Conservation (phyloP, 1,140 invertebrate species). For the Paracyclopina nana region DNA sequence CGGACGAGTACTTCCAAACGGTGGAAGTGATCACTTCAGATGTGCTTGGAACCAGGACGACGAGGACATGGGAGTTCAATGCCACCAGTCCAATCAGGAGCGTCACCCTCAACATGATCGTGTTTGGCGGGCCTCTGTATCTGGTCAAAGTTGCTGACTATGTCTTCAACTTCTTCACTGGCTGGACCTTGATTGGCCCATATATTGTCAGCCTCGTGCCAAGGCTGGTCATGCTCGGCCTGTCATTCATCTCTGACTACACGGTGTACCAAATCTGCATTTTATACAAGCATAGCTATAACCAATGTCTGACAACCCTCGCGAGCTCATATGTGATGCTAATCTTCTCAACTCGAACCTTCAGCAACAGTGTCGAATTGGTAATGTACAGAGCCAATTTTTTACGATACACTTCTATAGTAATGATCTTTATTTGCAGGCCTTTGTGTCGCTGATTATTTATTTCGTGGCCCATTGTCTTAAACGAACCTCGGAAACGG, state of each 20-base stretch:
- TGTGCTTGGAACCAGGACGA: not conserved
- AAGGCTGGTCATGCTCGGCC: not conserved
- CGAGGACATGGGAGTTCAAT: constrained; percentile 15
- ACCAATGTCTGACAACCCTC: constrained; percentile 14
- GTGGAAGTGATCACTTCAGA: constrained; percentile 12
- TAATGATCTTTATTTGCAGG: not conserved
- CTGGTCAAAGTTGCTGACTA: not conserved
- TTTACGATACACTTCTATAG: not conserved
- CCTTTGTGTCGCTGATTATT: constrained; percentile 1
- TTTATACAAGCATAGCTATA: constrained; percentile 14
- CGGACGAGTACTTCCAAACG: constrained; percentile 16
- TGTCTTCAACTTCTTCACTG: constrained; percentile 3
- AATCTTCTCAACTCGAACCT: not conserved
- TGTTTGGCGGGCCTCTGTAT: not conserved
- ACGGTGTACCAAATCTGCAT: constrained; percentile 14
- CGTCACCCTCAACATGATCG: not conserved
- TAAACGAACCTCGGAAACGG: constrained; percentile 7
- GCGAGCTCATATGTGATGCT: constrained; percentile 11
- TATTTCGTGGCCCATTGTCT: constrained; percentile 11
- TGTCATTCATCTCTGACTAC: constrained; percentile 4
- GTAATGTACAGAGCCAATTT: not conserved
- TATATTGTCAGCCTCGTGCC: not conserved
- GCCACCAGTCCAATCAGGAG: constrained; percentile 6
- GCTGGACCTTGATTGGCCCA: not conserved
- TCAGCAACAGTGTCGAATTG: constrained; percentile 10